Evolutionary conservation across 1,140 invertebrate species (phyloP).

Genomic region (Limonius californicus): DNA sequence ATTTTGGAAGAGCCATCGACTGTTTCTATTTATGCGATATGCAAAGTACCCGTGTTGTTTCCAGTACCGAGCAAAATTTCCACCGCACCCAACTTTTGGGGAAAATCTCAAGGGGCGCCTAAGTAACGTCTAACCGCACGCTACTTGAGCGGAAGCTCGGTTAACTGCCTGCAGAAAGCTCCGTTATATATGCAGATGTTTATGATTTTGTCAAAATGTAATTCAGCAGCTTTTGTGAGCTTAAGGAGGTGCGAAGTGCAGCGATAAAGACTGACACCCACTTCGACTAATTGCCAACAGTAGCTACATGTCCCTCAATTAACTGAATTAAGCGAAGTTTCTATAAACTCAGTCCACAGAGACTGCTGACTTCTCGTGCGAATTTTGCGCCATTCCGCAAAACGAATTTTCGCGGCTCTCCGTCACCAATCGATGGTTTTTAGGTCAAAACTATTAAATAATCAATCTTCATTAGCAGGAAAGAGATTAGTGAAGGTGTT

Average conservation of each 20-base stretch:
- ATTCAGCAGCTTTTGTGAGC: neutral
- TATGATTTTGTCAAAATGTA: constrained; percentile 8
- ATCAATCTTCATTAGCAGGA: neutral
- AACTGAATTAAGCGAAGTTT: too few relatives aligned
- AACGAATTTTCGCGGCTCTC: too few relatives aligned
- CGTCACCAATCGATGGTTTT: neutral
- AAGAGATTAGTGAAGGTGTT: neutral
- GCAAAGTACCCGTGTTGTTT: neutral
- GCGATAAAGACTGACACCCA: too few relatives aligned
- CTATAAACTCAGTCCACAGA: too few relatives aligned
- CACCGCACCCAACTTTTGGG: neutral
- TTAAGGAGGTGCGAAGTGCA: neutral
- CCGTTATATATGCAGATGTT: constrained; percentile 3
- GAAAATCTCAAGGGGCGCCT: neutral
- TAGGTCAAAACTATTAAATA: neutral
- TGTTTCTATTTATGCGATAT: neutral
- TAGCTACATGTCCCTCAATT: too few relatives aligned
- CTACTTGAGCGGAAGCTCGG: constrained; percentile 11
- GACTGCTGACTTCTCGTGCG: too few relatives aligned
- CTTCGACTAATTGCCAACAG: too few relatives aligned
- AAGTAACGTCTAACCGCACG: constrained; percentile 5
- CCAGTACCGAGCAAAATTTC: neutral
- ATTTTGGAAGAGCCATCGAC: too few relatives aligned
- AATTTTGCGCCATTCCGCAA: too few relatives aligned
- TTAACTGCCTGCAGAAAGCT: constrained; percentile 11